Evolutionary conservation across 2,888 invertebrate genomes (phyloP), one percentile per base, ranked within the genome.

Genomic region (Drosophila prolongata): DNA sequence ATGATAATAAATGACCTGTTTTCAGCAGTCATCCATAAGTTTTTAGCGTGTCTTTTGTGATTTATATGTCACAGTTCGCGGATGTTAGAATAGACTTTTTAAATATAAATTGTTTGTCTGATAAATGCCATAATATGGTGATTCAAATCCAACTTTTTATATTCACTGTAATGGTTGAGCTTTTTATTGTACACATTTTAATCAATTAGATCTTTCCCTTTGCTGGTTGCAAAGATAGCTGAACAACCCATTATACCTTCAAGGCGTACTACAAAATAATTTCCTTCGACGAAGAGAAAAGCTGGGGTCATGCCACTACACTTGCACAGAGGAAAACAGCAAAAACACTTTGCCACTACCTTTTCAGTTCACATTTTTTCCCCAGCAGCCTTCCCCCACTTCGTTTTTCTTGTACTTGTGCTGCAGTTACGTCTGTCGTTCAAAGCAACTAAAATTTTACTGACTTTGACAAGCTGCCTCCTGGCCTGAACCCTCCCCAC

Each of bases 391-490:
- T 66, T 74, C 64, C 64, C 52, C 44, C 52, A 30, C 50, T 65
- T 37, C 38, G 59, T 50, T 68, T 54, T 66, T 35, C 47, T 54
- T 61, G 24, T 37, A 40, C 42, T 55, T 58, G 64, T 64, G 68
- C 74, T 62, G 53, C 58, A 57, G 58, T 58, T 57, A 40, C 49
- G 71, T 64, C 59, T 75, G 55, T 62, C 61, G 68, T 75, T 66
- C 62, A 65, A 76, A 69, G 65, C 78, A 68, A 85, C 87, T 67
- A 76, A 82, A 77, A 75, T 80, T 88, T 71, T 75, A 80, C 80
- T 83, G 87, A 89, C 89, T 87, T 87, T 89, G 87, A 87, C 89
- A 86, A 75, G 82, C 78, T 78, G 44, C 50, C 61, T 40, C 38
- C 40, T 37, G 70, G 10, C 14, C 52, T 24, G 10, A 24, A 10